A percentile compares a stretch with the other conserved stretches of the same genome.
Evolutionary conservation across 2,113 vertebrate genomes (phyloP).

Genomic region (Mastomys coucha): DNA sequence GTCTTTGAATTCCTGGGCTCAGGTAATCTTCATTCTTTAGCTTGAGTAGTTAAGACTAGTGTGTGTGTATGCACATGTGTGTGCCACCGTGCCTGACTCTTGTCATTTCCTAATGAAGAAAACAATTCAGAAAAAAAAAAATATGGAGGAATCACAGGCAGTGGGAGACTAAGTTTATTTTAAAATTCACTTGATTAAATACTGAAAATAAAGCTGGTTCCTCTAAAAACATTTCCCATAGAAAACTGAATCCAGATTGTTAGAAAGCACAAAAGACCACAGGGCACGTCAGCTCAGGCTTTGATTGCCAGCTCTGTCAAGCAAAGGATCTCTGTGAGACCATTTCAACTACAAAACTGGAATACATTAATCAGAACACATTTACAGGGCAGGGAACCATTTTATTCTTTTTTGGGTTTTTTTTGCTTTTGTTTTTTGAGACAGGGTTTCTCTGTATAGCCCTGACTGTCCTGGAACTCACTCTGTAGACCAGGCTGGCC

Average conservation of each 20-base stretch:
- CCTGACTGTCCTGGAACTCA: no score
- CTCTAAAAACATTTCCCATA: not conserved
- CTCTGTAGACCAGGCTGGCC: no score
- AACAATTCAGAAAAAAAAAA: not conserved
- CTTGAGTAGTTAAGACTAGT: not conserved
- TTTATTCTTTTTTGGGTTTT: no score
- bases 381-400: not conserved
- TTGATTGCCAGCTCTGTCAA: not conserved
- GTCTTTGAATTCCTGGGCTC: not conserved
- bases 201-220: not conserved
- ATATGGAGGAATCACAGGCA: not conserved
- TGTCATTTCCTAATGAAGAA: not conserved
- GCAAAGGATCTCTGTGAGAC: not conserved
- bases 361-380: not conserved
- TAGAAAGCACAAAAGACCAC: not conserved
- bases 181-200: not conserved
- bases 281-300: not conserved
- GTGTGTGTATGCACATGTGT: no score
- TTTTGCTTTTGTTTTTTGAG: no score
- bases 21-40: not conserved
- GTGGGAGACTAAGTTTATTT: not conserved
- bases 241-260: not conserved
- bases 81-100: not conserved
- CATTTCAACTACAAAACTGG: not conserved
- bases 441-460: no score